Percentiles rank a stretch among this genome's conserved stretches.
phyloP scores from a whole-genome alignment of 1,140 invertebrate genomes.

The Patella vulgata region DNA sequence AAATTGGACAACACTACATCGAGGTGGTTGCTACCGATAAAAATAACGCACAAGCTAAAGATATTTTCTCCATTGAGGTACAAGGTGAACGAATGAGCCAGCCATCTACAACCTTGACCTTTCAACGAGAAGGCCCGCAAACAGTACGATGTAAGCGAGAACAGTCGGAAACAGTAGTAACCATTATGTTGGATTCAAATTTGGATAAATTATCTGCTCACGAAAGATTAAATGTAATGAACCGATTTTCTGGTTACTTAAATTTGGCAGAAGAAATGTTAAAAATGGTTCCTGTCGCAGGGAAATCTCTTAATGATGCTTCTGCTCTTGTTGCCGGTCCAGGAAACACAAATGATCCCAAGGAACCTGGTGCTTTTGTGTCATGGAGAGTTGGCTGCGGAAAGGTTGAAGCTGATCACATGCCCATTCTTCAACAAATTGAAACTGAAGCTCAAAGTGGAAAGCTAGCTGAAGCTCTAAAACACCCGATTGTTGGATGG shows the following conservation, averaged over 20 bases:
- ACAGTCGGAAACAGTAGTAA: conserved; percentile 59
- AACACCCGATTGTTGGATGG: conserved; percentile 76
- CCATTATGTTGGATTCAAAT: conserved; percentile 61
- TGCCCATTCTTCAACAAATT: conserved; percentile 72
- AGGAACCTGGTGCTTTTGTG: conserved; percentile 68
- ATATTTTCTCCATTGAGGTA: conserved; percentile 55
- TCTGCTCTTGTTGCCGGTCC: conserved; percentile 72
- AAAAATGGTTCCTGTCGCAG: conserved; percentile 64
- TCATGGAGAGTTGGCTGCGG: conserved; percentile 78
- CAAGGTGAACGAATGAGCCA: conserved; percentile 35
- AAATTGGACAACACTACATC: conserved; percentile 72
- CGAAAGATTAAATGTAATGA: conserved; percentile 46
- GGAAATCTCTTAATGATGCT: conserved; percentile 58
- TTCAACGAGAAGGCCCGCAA: conserved; percentile 35
- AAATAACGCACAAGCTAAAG: conserved; percentile 36
- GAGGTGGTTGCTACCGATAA: conserved; percentile 67
- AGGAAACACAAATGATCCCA: conserved; percentile 70
- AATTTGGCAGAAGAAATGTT: conserved; percentile 63
- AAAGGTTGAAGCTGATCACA: conserved; percentile 69
- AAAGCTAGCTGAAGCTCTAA: conserved; percentile 72
- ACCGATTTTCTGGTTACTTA: conserved; percentile 49
- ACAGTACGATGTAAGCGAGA: conserved; percentile 51
- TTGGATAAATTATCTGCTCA: conserved; percentile 42
- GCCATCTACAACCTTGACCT: conserved; percentile 15
- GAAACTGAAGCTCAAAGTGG: conserved; percentile 74